Evolutionary conservation across 2,113 vertebrate genomes (phyloP), one percentile per base, ranked within the genome.

Genomic region (Dermatemys mawii): DNA sequence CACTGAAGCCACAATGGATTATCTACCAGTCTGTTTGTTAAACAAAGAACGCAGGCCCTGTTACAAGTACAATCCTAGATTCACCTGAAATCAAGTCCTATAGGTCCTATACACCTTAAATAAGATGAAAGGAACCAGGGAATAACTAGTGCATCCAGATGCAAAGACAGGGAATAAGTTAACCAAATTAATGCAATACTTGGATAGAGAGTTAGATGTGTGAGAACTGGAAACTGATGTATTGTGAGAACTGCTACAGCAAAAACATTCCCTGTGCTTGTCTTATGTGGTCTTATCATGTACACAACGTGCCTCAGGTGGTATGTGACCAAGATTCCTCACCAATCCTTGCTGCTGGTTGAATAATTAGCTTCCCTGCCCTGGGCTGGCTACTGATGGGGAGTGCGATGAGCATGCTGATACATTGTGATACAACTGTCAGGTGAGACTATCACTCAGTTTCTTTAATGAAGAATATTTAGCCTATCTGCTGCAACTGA

Each of bases 91-190:
- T 7, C 19, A 86, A 93, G 67, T 73, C 24, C 96, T 93, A 90
- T 86, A 89, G 86, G 81, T n/a, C 2, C 50, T 76, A 92, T 1
- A 6, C 38, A 89, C 6, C 2, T 53, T 87, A 50, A 38, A 79
- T 86, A 85, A 63, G 10, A 63, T 41, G 2, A 0, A 11, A 90
- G 88, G 49, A 89, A 41, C 11, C 13, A 78, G 55, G 88, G 84
- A 90, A 73, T 54, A 95, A 86, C 87, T 80, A 97, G 89, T 92
- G 94, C 46, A 94, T 82, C 90, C 86, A 92, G 32, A 48, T 95
- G 84, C 51, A 96, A 97, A 96, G 90, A n/a, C 46, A 92, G 67
- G 92, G 94, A 97, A 96, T 96, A 95, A 96, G 89, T 95, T 97
- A 95, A 96, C 94, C 1, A 97, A 97, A 97, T 95, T 96, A 96